Evolutionary conservation across 2,113 vertebrate genomes (phyloP).

Genomic region (Sisor rabdophorus): DNA sequence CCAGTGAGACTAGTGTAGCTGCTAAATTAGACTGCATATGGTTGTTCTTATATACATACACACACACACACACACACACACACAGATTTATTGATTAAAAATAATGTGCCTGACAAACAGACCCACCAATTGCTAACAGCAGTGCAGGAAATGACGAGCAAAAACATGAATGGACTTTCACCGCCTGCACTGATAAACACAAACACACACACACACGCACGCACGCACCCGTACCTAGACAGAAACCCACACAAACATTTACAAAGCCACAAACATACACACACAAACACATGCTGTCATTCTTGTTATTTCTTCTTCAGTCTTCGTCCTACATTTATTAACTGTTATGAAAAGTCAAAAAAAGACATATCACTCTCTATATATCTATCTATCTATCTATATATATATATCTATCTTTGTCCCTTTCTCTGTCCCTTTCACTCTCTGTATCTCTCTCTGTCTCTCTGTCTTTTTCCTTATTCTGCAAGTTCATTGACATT

Average conservation of each 20-base stretch:
- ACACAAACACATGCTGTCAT: constrained; percentile 12
- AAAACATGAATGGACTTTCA: constrained; percentile 23
- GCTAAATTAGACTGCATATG: constrained; percentile 51
- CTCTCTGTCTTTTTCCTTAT: constrained; percentile 6
- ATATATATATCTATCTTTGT: not conserved
- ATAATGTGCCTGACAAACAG: constrained; percentile 8
- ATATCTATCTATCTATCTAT: no score
- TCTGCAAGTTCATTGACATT: constrained; percentile 56
- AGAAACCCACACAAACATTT: constrained; percentile 23
- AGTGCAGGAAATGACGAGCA: constrained; percentile 1
- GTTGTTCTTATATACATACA: constrained; percentile 43
- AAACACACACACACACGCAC: constrained; percentile 16
- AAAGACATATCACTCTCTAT: no score
- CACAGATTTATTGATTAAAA: constrained; percentile 32
- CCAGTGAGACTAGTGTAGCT: constrained; percentile 45
- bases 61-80: constrained; percentile 33
- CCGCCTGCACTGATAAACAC: constrained; percentile 6
- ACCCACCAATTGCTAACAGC: not conserved
- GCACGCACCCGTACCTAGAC: constrained; percentile 1
- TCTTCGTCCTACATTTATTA: constrained; percentile 46
- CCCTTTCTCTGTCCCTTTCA: constrained; percentile 20
- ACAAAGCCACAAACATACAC: constrained; percentile 17
- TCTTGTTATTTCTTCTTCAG: constrained; percentile 42
- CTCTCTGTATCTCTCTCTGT: constrained; percentile 13
- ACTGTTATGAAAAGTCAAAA: constrained; percentile 47